These are phyloP conservation scores for Muraenolepis orangiensis DNA, from an alignment of 2,797 vertebrate species.

Conservation along the genomic window DNA sequence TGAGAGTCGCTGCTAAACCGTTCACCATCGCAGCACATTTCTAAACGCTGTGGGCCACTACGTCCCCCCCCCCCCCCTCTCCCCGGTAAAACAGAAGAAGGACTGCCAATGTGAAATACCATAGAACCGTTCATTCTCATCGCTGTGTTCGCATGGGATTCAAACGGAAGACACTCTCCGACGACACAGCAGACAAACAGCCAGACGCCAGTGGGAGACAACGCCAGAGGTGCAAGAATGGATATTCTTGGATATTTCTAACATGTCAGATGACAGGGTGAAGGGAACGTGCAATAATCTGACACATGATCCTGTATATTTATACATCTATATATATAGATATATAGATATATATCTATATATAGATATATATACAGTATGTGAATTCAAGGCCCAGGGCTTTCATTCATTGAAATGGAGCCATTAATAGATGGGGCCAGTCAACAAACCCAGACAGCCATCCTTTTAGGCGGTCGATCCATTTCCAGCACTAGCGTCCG, in stretches of 20 bases:
- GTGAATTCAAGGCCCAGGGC: slow-evolving; percentile 68
- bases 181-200: too few species aligned
- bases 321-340: too few species aligned
- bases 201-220: slow-evolving; percentile 1
- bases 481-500: slow-evolving; percentile 28
- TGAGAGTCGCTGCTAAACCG: too few species aligned
- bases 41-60: too few species aligned
- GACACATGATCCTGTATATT: slow-evolving; percentile 60
- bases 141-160: neutral
- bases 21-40: too few species aligned
- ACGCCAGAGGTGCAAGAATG: slow-evolving; percentile 54
- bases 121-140: neutral
- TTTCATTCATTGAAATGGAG: slow-evolving; percentile 73
- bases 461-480: slow-evolving; percentile 50
- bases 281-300: slow-evolving; percentile 66
- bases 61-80: neutral
- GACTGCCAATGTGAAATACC: neutral
- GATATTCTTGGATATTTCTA: slow-evolving; percentile 46
- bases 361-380: slow-evolving; percentile 62
- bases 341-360: neutral
- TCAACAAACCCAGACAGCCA: slow-evolving; percentile 47
- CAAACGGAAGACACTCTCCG: too few species aligned
- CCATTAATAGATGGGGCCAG: slow-evolving; percentile 64
- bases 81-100: neutral
- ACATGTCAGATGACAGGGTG: slow-evolving; percentile 51